Evolutionary conservation across 1,140 invertebrate species (phyloP), one percentile per base, ranked within the genome.

Genomic region (Bombus breviceps): DNA sequence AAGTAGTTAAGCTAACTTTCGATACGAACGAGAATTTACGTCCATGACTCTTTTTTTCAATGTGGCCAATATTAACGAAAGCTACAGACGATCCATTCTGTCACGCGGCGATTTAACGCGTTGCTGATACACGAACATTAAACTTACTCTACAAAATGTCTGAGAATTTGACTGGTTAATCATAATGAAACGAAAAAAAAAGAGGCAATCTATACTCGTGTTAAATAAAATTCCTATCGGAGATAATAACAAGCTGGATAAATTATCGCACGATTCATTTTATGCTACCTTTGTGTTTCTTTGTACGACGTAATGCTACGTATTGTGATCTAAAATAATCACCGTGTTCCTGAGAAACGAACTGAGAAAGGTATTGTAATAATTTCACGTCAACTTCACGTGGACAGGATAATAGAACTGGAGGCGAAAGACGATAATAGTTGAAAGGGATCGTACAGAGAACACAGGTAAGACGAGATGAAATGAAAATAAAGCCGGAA

Each of bases 321-420:
- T 39, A 77, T 59, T 22, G 37, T 41, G 57, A n/a, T 18, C 25
- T 28, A 25, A 77, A 62, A 41, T 78, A 78, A 64, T 78, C 28
- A 43, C 6, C 37, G 76, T 78, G 59, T 62, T 78, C 76, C 39
- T 41, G 32, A 53, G 34, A 32, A 41, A 25, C n/a, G 34, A 62
- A 64, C 18, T 22, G 59, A 62, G 62, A 13, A 66, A 64, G 59
- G 39, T 64, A 78, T 39, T 64, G 76, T 64, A 78, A 78, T 43
- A 62, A 78, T 62, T 78, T 32, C 37, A 41, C 41, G 59, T 66
- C 34, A 66, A 64, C 62, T 41, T 34, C 59, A n/a, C 18, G 34
- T n/a, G 74, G 34, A 39, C 13, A 34, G 76, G 37, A 64, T 62
- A 66, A 79, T 79, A 64, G 76, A 64, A 78, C n/a, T 18, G 25